Evolutionary conservation across 2,888 invertebrate species (phyloP).

Genomic region (Germaria angustata): DNA sequence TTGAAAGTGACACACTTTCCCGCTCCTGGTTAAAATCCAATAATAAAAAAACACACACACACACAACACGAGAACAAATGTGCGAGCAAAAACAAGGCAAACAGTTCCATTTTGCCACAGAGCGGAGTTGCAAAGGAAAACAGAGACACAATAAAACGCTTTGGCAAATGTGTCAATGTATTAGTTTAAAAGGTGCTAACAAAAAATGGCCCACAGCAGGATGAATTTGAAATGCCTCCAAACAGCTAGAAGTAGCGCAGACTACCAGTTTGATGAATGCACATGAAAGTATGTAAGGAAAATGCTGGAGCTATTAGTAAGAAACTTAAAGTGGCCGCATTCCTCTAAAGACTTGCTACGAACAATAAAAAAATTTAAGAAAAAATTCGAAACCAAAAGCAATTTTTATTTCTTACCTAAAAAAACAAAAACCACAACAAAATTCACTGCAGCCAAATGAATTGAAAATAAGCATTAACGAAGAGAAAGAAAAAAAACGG

Average conservation of each 20-base stretch:
- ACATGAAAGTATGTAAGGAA: slow-evolving; percentile 22
- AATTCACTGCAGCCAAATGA: slow-evolving; percentile 19
- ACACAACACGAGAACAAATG: slow-evolving; percentile 43
- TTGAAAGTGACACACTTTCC: slow-evolving; percentile 78
- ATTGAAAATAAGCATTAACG: slow-evolving; percentile 23
- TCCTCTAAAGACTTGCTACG: slow-evolving; percentile 64
- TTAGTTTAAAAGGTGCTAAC: slow-evolving; percentile 61
- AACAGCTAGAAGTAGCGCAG: slow-evolving; percentile 19
- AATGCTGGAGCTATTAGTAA: slow-evolving; percentile 65
- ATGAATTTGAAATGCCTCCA: slow-evolving; percentile 49
- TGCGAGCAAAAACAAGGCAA: slow-evolving; percentile 36
- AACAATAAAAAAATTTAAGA: neutral
- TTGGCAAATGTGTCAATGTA: slow-evolving; percentile 60
- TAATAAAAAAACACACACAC: slow-evolving; percentile 10
- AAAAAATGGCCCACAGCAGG: slow-evolving; percentile 67
- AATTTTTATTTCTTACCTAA: slow-evolving; percentile 46
- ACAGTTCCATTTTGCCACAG: slow-evolving; percentile 8
- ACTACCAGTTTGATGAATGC: slow-evolving; percentile 48
- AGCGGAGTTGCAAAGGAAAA: neutral
- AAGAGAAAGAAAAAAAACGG: slow-evolving; percentile 41
- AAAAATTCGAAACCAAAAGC: slow-evolving; percentile 61
- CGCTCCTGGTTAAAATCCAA: slow-evolving; percentile 72
- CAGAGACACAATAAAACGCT: slow-evolving; percentile 33
- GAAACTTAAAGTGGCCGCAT: slow-evolving; percentile 77
- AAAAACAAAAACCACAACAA: slow-evolving; percentile 25